phyloP scores from a whole-genome alignment of 2,797 vertebrate genomes.

The Lindbergichthys nudifrons region DNA sequence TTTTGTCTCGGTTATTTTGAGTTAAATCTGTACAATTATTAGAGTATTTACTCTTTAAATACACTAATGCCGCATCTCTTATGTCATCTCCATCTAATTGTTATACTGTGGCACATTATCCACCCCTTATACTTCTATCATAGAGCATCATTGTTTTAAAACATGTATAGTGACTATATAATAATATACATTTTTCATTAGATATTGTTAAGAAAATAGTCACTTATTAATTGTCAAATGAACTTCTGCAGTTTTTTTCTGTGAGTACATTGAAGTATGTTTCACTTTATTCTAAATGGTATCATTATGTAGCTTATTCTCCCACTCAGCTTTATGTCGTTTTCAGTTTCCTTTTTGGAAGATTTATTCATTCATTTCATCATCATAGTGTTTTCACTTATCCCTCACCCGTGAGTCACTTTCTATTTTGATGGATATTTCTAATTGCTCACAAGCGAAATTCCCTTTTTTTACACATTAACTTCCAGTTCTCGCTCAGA shows the following conservation, averaged over 20 bases:
- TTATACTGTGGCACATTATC: constrained; percentile 35
- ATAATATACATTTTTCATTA: background rate
- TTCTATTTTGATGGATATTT: constrained; percentile 42
- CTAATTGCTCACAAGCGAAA: constrained; percentile 21
- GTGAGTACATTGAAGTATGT: constrained; percentile 26
- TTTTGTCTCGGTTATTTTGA: constrained; percentile 6
- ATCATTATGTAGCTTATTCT: constrained; percentile 11
- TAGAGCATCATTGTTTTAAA: background rate
- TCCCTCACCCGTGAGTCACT: constrained; percentile 21
- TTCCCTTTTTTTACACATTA: constrained; percentile 21
- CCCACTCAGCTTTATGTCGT: constrained; percentile 20
- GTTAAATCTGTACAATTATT: constrained; percentile 27
- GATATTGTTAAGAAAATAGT: constrained; percentile 9
- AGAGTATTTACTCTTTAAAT: constrained; percentile 40
- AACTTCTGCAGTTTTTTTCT: constrained; percentile 32
- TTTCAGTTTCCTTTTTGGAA: background rate
- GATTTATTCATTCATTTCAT: constrained; percentile 19
- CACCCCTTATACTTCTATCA: constrained; percentile 21
- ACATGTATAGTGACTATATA: constrained; percentile 8
- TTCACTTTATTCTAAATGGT: background rate
- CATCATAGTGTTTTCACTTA: constrained; percentile 27
- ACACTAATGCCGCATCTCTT: constrained; percentile 34
- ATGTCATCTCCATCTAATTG: constrained; percentile 52
- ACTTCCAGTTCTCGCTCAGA: constrained; percentile 53
- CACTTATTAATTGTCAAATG: constrained; percentile 9